phyloP scores from a whole-genome alignment of 2,888 invertebrate genomes.

The Trichacis sp. region DNA sequence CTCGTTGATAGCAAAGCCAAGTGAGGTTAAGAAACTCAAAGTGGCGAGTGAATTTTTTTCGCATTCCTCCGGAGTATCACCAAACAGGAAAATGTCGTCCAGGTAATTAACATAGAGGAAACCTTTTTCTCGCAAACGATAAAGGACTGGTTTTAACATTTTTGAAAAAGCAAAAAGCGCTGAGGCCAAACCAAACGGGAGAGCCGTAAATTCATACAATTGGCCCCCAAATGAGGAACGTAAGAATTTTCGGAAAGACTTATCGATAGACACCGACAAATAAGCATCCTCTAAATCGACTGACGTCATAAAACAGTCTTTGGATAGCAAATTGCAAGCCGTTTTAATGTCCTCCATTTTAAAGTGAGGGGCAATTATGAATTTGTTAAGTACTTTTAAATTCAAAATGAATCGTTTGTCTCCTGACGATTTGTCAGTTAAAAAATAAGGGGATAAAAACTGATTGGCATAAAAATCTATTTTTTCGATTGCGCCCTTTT shows the following conservation, averaged over 20 bases:
- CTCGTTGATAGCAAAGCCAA: constrained; percentile 21
- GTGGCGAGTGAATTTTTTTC: not conserved
- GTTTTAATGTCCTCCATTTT: constrained; percentile 14
- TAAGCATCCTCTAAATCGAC: constrained; percentile 38
- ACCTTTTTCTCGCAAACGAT: constrained; percentile 3
- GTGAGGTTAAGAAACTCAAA: not conserved
- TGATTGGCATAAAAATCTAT: not conserved
- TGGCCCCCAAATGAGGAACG: constrained; percentile 16
- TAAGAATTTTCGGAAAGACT: constrained; percentile 19
- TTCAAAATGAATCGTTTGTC: constrained; percentile 29
- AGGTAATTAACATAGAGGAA: constrained; percentile 8
- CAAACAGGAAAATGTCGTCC: constrained; percentile 20
- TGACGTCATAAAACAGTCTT: constrained; percentile 18
- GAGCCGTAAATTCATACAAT: constrained; percentile 21
- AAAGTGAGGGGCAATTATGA: constrained; percentile 23
- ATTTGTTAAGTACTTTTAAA: constrained; percentile 32
- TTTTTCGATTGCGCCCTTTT: constrained; percentile 9
- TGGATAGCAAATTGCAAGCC: constrained; percentile 9
- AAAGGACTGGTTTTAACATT: constrained; percentile 27
- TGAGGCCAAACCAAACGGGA: constrained; percentile 29
- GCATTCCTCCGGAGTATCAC: constrained; percentile 9
- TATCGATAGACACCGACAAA: constrained; percentile 20
- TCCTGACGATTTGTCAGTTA: constrained; percentile 1
- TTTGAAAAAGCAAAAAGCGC: constrained; percentile 32
- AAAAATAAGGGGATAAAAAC: constrained; percentile 6